Percentiles rank a stretch among this genome's conserved stretches.
phyloP scores from a whole-genome alignment of 2,797 vertebrate genomes.

The Lepilemur ruficaudatus region DNA sequence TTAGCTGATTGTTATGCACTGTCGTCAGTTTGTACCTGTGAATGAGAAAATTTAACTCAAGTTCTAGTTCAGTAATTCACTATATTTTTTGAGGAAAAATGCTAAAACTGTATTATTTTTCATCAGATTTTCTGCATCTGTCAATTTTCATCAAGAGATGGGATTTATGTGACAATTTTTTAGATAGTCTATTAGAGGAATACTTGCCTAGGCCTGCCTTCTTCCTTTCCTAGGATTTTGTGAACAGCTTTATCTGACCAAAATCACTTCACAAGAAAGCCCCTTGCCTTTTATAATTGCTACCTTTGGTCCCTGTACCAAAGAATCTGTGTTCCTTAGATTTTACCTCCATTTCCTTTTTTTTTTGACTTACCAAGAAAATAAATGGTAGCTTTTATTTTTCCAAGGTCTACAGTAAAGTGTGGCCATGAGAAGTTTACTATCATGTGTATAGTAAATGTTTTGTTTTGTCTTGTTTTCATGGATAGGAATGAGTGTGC shows the following conservation, averaged over 20 bases:
- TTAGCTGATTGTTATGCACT: not conserved
- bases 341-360: not conserved
- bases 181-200: not conserved
- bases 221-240: not conserved
- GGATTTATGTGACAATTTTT: not conserved
- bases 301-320: not conserved
- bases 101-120: not conserved
- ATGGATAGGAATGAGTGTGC: not conserved
- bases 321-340: not conserved
- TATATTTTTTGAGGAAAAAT: constrained; percentile 13
- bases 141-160: not conserved
- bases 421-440: not conserved
- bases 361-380: constrained; percentile 29
- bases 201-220: not conserved
- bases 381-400: not conserved
- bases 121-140: not conserved
- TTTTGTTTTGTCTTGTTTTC: constrained; percentile 40
- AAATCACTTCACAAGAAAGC: constrained; percentile 27
- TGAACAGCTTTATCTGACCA: constrained; percentile 41
- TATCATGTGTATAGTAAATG: not conserved
- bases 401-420: constrained; percentile 7
- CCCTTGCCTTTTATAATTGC: not conserved
- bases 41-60: constrained; percentile 9
- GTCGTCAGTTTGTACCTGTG: not conserved
- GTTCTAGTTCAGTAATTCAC: not conserved